Evolutionary conservation across 2,113 vertebrate species (phyloP).

Genomic region (Lamprotornis superbus): DNA sequence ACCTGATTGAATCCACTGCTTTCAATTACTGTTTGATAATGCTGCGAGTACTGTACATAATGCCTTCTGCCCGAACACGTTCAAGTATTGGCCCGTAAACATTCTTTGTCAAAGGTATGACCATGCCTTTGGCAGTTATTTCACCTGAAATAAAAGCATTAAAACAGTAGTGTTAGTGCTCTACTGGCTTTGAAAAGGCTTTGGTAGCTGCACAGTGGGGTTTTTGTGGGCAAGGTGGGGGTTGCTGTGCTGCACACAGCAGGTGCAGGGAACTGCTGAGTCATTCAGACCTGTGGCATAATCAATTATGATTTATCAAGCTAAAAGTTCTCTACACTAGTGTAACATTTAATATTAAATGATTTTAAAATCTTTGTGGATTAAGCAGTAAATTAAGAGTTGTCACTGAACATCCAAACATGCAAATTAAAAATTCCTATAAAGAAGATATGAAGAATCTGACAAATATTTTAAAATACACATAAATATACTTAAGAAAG

Average conservation of each 20-base stretch:
- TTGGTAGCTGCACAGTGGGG: background rate
- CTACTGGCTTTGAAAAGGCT: fast-evolving
- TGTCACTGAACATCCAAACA: background rate
- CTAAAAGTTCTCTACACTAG: background rate
- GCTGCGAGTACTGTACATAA: conserved; percentile 80
- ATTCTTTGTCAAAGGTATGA: conserved; percentile 86
- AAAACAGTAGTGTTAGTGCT: background rate
- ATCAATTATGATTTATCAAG: background rate
- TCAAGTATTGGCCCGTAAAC: conserved; percentile 86
- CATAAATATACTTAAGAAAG: background rate
- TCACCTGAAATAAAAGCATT: conserved; percentile 79
- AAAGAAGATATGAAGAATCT: background rate
- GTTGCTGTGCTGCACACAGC: background rate
- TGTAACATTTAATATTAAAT: background rate
- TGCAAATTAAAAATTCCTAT: background rate
- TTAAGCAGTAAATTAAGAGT: background rate
- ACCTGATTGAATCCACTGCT: background rate
- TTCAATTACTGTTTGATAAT: conserved; percentile 62
- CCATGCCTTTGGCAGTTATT: conserved; percentile 85
- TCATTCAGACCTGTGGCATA: background rate
- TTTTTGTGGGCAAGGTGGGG: background rate
- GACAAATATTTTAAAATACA: background rate
- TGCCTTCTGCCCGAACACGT: conserved; percentile 85
- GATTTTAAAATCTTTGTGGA: background rate
- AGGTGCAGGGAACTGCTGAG: background rate